Conservation (phyloP, 2,888 invertebrate species). For the Onthophagus sagittarius region DNA sequence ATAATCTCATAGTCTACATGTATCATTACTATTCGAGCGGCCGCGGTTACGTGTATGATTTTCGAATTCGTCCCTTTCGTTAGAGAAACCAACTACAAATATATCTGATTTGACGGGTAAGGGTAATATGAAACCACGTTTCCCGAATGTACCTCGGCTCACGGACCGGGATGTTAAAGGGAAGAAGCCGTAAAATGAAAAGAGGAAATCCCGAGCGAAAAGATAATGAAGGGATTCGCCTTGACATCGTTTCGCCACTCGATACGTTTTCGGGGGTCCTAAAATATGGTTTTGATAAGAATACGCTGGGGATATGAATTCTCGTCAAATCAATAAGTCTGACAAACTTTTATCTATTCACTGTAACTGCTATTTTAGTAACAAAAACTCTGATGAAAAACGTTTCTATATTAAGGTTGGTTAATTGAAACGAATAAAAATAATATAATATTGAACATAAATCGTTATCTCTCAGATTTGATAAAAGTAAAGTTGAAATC, state of each 20-base stretch:
- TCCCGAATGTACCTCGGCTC: not conserved
- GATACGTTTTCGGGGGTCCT: not conserved
- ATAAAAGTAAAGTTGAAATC: no score
- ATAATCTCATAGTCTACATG: not conserved
- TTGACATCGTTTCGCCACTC: not conserved
- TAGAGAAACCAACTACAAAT: not conserved
- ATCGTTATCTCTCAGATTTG: no score
- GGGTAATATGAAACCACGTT: not conserved
- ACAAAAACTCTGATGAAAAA: no score
- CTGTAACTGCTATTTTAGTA: no score
- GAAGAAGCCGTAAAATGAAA: not conserved
- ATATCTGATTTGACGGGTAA: not conserved
- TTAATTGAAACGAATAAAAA: no score
- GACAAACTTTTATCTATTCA: not conserved
- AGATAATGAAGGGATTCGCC: slow-evolving; percentile 7
- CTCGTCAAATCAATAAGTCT: not conserved
- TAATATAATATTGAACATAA: no score
- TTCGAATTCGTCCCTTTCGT: not conserved
- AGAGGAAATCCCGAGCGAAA: slow-evolving; percentile 1
- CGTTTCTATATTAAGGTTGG: no score
- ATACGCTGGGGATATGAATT: not conserved
- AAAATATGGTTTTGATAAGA: not conserved
- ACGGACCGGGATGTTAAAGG: not conserved
- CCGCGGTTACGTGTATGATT: not conserved
- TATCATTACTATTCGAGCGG: not conserved